These are phyloP conservation scores for Rhabdomys pumilio DNA, from an alignment of 2,797 vertebrate species.

Conservation along the genomic window DNA sequence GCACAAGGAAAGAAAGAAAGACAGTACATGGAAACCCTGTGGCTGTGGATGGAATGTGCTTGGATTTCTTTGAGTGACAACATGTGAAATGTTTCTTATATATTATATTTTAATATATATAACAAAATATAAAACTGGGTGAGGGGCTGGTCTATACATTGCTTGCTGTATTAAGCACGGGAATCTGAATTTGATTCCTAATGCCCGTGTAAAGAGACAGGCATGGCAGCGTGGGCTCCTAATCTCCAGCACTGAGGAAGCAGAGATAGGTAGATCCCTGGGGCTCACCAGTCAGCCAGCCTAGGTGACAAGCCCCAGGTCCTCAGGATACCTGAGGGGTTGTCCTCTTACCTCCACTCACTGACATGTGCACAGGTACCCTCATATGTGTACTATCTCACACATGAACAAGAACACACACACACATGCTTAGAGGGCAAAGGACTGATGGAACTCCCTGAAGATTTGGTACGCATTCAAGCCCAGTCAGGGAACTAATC, in stretches of 20 bases:
- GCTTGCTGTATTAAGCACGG: not conserved
- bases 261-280: not conserved
- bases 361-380: not conserved
- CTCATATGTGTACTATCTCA: not conserved
- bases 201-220: not conserved
- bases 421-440: not conserved
- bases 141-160: not conserved
- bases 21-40: not conserved
- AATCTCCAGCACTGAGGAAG: no score
- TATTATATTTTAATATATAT: not conserved
- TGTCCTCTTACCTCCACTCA: not conserved
- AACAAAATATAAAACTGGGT: not conserved
- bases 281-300: not conserved
- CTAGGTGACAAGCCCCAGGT: not conserved
- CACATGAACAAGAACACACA: not conserved
- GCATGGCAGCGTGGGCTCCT: not conserved
- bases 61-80: not conserved
- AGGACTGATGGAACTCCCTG: not conserved
- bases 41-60: no score
- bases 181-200: not conserved
- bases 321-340: not conserved
- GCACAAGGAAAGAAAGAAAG: not conserved
- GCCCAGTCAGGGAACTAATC: not conserved
- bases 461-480: not conserved
- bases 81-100: not conserved